Base-by-base conservation (phyloP, 2,797 vertebrate genomes). In the Acrossocheilus fasciatus region DNA sequence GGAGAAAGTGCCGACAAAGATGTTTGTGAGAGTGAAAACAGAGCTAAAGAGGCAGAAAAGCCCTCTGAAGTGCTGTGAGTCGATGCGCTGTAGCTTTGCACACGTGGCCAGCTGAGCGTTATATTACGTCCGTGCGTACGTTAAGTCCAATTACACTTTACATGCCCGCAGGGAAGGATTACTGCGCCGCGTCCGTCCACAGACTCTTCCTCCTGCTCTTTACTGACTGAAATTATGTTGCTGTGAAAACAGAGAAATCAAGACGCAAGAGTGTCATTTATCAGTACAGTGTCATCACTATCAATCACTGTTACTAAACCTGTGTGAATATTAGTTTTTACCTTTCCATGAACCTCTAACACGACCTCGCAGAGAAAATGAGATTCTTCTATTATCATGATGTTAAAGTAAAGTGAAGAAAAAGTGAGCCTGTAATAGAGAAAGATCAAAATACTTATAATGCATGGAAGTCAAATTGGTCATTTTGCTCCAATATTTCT, bases 1-100 rank as follows among this genome's bases (percentile, higher is more conserved):
- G 50, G 5, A 83, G 30, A 78, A 57, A 50, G 10, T 83, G 66
- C 68, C 73, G 75, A 87, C 3, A 14, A 26, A 17, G 47, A 82
- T 57, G 73, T 84, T 50, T 66, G 11, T 50, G 26, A 18, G 69
- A 0, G 64, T 86, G 62, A 26, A 36, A 18, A 39, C 39, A 74
- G 43, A 75, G 1, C 2, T 39, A 18, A 50, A 54, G 30, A 8
- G 26, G 12, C 39, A 83, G 81, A 83, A 59, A 82, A 34, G 52
- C 20, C 68, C 26, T 66, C 30, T 66, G 1, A 80, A 47, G 62
- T 41, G 79, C 59, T 36, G 54, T 39, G 43, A 52, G 47, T n/a
- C 52, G 66, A 57, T 6, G 34, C 9, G 8, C 41, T 18, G 43
- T 30, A 30, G 6, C 26, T 50, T 15, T 39, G 23, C 74, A 70